Conservation (phyloP, 2,888 invertebrate species). For the Prosopocoilus inquinatus region DNA sequence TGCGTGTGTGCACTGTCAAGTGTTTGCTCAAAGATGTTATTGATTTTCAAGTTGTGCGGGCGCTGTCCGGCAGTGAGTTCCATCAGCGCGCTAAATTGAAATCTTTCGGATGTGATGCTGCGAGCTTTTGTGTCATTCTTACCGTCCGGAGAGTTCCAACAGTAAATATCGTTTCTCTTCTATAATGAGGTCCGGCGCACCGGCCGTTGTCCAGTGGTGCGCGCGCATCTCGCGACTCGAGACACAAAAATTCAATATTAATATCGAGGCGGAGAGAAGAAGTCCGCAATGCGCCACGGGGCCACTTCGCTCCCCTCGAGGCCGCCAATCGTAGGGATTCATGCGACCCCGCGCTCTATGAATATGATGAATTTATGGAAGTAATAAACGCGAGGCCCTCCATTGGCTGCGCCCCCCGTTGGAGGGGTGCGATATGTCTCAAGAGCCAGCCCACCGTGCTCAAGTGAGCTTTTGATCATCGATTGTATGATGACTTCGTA, state of each 20-base stretch:
- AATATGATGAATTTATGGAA: constrained; percentile 71
- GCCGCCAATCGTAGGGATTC: constrained; percentile 54
- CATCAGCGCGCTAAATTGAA: constrained; percentile 49
- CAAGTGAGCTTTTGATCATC: constrained; percentile 29
- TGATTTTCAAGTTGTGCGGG: constrained; percentile 47
- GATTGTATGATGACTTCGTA: constrained; percentile 28
- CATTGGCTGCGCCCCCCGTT: constrained; percentile 60
- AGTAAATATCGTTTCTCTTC: constrained; percentile 47
- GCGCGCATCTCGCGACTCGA: constrained; percentile 45
- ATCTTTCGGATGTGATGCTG: constrained; percentile 43
- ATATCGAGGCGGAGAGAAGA: constrained; percentile 69
- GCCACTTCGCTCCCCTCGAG: constrained; percentile 44
- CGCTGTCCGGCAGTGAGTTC: constrained; percentile 28
- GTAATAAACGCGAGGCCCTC: constrained; percentile 70
- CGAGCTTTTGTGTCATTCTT: constrained; percentile 7
- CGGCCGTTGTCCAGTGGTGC: constrained; percentile 44
- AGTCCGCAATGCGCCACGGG: constrained; percentile 58
- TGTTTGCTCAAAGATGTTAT: constrained; percentile 53
- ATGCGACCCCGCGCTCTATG: constrained; percentile 45
- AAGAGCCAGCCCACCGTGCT: constrained; percentile 33
- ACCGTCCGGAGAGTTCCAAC: constrained; percentile 33
- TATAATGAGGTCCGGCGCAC: constrained; percentile 34
- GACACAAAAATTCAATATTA: constrained; percentile 75
- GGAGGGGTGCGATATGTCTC: constrained; percentile 50
- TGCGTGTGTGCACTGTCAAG: constrained; percentile 53